A percentile compares a stretch with the other conserved stretches of the same genome.
These are phyloP conservation scores for Colletes gigas DNA, from an alignment of 1,140 invertebrate species.

Conservation along the genomic window DNA sequence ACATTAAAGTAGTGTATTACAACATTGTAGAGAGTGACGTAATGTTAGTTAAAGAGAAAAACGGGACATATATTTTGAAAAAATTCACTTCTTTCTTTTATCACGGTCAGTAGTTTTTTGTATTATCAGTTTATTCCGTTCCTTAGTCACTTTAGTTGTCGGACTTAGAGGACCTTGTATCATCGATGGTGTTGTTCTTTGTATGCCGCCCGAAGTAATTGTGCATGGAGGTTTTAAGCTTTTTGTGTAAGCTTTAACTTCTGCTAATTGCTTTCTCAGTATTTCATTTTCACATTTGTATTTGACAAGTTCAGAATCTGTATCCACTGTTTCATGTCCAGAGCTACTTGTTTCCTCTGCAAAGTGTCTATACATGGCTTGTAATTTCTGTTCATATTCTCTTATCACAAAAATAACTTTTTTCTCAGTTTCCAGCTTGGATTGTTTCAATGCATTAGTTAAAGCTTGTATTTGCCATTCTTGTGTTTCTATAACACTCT, in stretches of 20 bases:
- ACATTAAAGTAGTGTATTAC: not conserved
- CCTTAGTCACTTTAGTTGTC: slow-evolving; percentile 87
- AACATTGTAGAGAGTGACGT: not conserved
- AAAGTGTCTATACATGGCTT: slow-evolving; percentile 83
- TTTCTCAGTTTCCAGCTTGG: slow-evolving; percentile 82
- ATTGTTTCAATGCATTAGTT: slow-evolving; percentile 82
- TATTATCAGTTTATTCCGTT: slow-evolving; percentile 89
- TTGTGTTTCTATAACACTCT: slow-evolving; percentile 82
- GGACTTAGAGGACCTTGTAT: slow-evolving; percentile 79
- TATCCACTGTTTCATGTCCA: slow-evolving; percentile 68
- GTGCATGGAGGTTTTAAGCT: slow-evolving; percentile 60
- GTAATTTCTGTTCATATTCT: slow-evolving; percentile 84
- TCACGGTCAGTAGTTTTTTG: slow-evolving; percentile 82
- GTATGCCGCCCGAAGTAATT: slow-evolving; percentile 67
- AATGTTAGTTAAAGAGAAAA: slow-evolving; percentile 2
- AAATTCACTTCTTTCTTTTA: slow-evolving; percentile 68
- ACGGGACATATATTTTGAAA: not conserved
- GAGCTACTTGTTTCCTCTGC: slow-evolving; percentile 82
- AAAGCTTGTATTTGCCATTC: slow-evolving; percentile 81
- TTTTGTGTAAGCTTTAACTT: slow-evolving; percentile 71
- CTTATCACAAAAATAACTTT: slow-evolving; percentile 82
- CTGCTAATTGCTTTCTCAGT: slow-evolving; percentile 71
- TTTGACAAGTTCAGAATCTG: slow-evolving; percentile 68
- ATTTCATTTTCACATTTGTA: slow-evolving; percentile 74
- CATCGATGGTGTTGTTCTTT: slow-evolving; percentile 64